Evolutionary conservation across 2,888 invertebrate species (phyloP), one percentile per base, ranked within the genome.

Genomic region (Metallyticus violacea): DNA sequence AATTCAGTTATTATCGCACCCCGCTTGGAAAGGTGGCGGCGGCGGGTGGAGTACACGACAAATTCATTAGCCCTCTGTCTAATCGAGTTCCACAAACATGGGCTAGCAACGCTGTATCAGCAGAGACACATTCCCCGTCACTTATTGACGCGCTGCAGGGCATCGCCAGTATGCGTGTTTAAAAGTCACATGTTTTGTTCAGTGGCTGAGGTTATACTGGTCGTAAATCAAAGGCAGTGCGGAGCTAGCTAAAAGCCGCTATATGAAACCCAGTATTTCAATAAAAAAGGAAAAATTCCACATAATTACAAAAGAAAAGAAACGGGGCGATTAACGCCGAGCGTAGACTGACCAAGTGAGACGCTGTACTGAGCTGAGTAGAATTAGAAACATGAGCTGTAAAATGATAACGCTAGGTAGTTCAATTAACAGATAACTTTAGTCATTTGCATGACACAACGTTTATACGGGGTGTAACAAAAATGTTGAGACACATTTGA

Each of bases 11-110:
- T 29, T 27, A n/a, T 30, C 79, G 40, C 40, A 26, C 85, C 22
- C 30, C 78, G 79, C 29, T 62, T 15, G 25, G 40, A 62, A 62
- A 62, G 40, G 40, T 62, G 40, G 40, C 15, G 40, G 40, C 22
- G 40, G 40, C 15, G 40, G 40, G 40, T 62, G 40, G 77, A 85
- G 27, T 77, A 62, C 77, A n/a, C 85, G 84, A 79, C 76, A 62
- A 62, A 85, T 85, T 85, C 85, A 85, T 85, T 85, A 85, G 81
- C 85, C 27, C 29, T 83, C 80, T 62, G 28, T 80, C 85, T 81
- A 85, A 85, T 85, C 81, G 81, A 76, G 85, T 85, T 85, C 77
- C 85, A 85, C 85, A 85, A 81, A 81, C 81, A 85, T 25, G 80
- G 77, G 77, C 85, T 40, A 26, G 85, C 85, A 79, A n/a, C 80